These are phyloP conservation scores for Macaria notata DNA, from an alignment of 2,888 invertebrate genomes.

Conservation along the genomic window DNA sequence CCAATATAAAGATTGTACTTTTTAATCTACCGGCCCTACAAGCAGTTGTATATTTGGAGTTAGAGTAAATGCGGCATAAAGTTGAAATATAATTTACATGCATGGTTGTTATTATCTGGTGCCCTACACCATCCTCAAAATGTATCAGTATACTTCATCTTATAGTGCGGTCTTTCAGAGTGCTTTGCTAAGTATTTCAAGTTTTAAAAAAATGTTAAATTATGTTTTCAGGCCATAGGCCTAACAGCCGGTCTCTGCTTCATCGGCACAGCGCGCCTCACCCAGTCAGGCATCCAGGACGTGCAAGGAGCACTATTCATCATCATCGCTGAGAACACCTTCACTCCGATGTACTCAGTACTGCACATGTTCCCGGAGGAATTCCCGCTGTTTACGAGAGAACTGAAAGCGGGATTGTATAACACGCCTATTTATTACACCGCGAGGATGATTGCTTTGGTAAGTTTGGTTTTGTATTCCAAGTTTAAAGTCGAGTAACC, in stretches of 20 bases:
- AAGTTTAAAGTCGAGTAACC: too few species aligned
- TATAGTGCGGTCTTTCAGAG: too few species aligned
- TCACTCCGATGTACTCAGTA: constrained; percentile 95
- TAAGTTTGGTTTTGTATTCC: constrained; percentile 51
- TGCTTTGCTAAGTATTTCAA: too few species aligned
- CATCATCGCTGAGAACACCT: constrained; percentile 94
- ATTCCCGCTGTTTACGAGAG: constrained; percentile 90
- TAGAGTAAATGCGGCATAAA: too few species aligned
- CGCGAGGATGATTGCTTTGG: constrained; percentile 90
- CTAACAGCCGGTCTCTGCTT: constrained; percentile 93
- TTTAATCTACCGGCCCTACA: too few species aligned
- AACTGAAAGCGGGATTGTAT: constrained; percentile 92
- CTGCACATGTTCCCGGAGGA: constrained; percentile 91
- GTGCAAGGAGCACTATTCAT: constrained; percentile 94
- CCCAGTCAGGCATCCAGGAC: constrained; percentile 92
- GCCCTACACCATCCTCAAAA: too few species aligned
- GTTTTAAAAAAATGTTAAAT: too few species aligned
- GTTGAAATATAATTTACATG: too few species aligned
- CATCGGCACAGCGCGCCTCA: constrained; percentile 86
- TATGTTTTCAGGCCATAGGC: constrained; percentile 87
- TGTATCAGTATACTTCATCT: too few species aligned
- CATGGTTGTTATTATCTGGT: too few species aligned
- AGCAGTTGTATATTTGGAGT: too few species aligned
- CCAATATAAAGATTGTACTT: too few species aligned
- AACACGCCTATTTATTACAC: constrained; percentile 90